A percentile compares a stretch with the other conserved stretches of the same genome.
phyloP scores from a whole-genome alignment of 2,888 invertebrate genomes.

The Rapana venosa region DNA sequence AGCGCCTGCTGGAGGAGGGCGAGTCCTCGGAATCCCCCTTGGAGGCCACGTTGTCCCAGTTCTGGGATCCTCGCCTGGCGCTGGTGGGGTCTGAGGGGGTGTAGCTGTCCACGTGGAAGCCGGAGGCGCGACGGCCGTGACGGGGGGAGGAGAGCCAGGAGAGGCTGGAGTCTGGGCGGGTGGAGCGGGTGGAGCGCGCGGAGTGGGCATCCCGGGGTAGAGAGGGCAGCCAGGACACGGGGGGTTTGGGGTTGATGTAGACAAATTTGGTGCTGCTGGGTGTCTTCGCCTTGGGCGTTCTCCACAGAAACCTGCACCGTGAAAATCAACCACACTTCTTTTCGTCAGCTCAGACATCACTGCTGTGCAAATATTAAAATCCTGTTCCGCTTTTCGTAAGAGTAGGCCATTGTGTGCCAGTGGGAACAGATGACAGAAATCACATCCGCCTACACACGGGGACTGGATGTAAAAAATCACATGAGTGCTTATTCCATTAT shows the following conservation, averaged over 20 bases:
- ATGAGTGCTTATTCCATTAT: too few species aligned
- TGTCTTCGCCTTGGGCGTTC: neutral
- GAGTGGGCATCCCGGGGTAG: neutral
- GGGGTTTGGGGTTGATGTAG: neutral
- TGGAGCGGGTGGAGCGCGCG: neutral
- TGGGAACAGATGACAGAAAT: too few species aligned
- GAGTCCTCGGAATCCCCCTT: neutral
- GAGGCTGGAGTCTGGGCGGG: neutral
- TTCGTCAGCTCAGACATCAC: too few species aligned
- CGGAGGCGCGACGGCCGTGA: neutral
- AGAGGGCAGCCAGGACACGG: conserved; percentile 16
- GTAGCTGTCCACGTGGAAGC: neutral
- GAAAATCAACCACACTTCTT: too few species aligned
- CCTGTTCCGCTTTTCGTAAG: too few species aligned
- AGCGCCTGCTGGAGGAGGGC: neutral
- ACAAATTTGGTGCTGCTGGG: neutral
- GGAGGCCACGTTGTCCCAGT: neutral
- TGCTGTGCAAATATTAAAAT: too few species aligned
- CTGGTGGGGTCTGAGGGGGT: neutral
- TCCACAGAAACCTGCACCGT: neutral
- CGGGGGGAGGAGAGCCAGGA: neutral
- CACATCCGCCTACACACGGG: too few species aligned
- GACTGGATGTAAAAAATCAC: too few species aligned
- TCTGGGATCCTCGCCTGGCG: neutral
- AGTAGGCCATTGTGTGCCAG: too few species aligned